Evolutionary conservation across 2,888 invertebrate genomes (phyloP).

Genomic region (Troides oblongomaculatus): DNA sequence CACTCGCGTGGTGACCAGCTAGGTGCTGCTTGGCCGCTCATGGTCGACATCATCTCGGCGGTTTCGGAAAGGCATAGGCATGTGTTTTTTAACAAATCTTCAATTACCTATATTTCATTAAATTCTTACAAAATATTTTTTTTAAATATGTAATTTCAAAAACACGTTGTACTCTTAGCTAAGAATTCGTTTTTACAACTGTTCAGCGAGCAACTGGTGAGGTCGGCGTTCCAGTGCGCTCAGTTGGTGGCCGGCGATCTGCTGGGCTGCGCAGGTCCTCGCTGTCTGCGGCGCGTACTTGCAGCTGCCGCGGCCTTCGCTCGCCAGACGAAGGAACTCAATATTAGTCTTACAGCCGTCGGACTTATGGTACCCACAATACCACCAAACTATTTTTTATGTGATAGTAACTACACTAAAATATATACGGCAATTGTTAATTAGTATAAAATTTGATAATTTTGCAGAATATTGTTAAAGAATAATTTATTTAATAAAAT

Average conservation of each 20-base stretch:
- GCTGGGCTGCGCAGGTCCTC: slow-evolving; percentile 92
- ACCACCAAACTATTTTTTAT: no score
- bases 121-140: no score
- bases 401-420: no score
- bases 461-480: no score
- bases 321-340: slow-evolving; percentile 96
- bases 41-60: slow-evolving; percentile 97
- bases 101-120: no score
- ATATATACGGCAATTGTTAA: no score
- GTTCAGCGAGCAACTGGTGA: slow-evolving; percentile 90
- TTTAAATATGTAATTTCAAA: no score
- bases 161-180: no score
- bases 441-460: no score
- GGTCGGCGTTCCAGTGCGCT: slow-evolving; percentile 97
- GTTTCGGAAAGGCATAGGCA: slow-evolving; percentile 95
- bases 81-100: no score
- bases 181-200: no score
- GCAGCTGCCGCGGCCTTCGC: slow-evolving; percentile 98
- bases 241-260: slow-evolving; percentile 97
- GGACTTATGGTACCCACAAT: slow-evolving; percentile 89
- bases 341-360: slow-evolving; percentile 97
- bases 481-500: no score
- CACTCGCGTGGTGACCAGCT: slow-evolving; percentile 95
- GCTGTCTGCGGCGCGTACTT: slow-evolving; percentile 93
- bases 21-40: slow-evolving; percentile 96